Percentiles rank a stretch among this genome's conserved stretches.
Evolutionary conservation across 2,888 invertebrate species (phyloP).

Genomic region (Trachelus troglodyta): DNA sequence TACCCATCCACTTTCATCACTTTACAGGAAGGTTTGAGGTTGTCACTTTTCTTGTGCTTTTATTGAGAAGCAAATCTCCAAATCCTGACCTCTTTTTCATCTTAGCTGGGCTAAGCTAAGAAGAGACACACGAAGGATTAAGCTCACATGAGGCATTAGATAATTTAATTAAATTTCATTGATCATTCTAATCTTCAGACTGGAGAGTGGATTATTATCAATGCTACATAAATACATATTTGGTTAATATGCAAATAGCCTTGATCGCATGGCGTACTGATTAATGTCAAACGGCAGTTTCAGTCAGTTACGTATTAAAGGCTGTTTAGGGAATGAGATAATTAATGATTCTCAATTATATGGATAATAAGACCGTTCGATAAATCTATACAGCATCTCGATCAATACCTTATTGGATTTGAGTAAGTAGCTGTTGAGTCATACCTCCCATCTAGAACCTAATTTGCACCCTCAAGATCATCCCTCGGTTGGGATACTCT

Average conservation of each 20-base stretch:
- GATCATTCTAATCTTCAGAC: background rate
- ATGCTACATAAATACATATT: background rate
- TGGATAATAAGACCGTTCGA: background rate
- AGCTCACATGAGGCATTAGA: background rate
- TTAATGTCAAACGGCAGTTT: background rate
- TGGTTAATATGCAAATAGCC: background rate
- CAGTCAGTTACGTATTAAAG: background rate
- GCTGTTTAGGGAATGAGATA: background rate
- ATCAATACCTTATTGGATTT: background rate
- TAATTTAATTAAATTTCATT: background rate
- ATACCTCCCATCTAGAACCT: background rate
- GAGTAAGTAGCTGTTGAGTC: background rate
- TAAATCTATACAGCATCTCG: background rate
- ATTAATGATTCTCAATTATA: background rate
- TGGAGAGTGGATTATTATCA: background rate
- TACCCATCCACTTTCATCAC: constrained; percentile 8
- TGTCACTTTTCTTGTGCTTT: background rate
- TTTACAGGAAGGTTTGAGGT: background rate
- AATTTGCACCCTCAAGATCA: background rate
- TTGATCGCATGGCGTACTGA: background rate
- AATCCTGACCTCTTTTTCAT: background rate
- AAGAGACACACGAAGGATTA: background rate
- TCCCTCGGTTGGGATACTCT: background rate
- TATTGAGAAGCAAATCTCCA: background rate
- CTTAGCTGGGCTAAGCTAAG: background rate